These are phyloP conservation scores for Scyliorhinus canicula DNA, from an alignment of 2,797 vertebrate species.

Conservation along the genomic window DNA sequence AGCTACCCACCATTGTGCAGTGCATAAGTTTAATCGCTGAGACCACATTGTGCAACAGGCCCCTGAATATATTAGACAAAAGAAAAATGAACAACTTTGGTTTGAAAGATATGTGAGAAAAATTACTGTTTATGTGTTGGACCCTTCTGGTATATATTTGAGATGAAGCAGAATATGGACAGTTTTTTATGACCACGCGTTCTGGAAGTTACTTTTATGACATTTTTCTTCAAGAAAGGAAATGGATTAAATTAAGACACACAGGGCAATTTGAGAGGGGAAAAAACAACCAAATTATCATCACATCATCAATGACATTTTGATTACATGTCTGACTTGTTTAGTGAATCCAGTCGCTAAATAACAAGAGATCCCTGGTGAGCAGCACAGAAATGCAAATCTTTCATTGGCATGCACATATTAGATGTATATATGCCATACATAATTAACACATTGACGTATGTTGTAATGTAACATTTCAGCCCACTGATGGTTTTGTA, in stretches of 20 bases:
- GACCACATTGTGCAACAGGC: background rate
- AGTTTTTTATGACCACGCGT: background rate
- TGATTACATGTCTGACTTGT: constrained; percentile 31
- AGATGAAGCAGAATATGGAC: background rate
- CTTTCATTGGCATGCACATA: background rate
- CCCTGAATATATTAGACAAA: background rate
- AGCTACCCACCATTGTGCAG: background rate
- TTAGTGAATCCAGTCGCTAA: background rate
- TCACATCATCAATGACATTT: background rate
- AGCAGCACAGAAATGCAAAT: background rate
- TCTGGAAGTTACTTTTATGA: background rate
- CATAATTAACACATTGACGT: background rate
- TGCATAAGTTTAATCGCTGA: background rate
- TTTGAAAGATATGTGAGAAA: background rate
- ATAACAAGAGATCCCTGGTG: background rate
- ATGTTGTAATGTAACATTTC: background rate
- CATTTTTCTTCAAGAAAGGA: constrained; percentile 11
- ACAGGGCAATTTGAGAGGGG: too few species aligned
- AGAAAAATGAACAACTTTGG: background rate
- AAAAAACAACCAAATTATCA: constrained; percentile 5
- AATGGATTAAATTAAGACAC: background rate
- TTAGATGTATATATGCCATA: background rate
- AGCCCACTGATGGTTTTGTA: background rate
- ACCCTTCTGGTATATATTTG: background rate
- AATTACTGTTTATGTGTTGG: background rate